A percentile compares a stretch with the other conserved stretches of the same genome.
These are phyloP conservation scores for Natator depressus DNA, from an alignment of 2,113 vertebrate species.

Conservation along the genomic window DNA sequence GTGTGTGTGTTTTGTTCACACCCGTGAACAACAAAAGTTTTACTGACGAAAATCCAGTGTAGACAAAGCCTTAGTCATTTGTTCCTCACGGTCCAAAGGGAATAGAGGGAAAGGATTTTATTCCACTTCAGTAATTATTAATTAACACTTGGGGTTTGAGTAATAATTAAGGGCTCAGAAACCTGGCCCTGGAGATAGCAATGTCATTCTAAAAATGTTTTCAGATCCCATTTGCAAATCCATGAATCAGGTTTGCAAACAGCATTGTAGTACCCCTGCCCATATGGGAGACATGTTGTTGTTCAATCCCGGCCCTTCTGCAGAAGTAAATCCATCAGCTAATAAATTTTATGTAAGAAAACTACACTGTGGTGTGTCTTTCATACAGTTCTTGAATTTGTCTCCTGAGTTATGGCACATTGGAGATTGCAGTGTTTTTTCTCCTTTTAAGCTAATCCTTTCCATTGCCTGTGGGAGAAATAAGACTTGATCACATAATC, in stretches of 20 bases:
- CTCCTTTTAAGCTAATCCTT: background rate
- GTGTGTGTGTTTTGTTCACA: too few species aligned
- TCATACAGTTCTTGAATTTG: background rate
- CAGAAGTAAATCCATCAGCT: background rate
- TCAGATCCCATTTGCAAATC: background rate
- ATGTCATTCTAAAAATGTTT: background rate
- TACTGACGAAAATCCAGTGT: too few species aligned
- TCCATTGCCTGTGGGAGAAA: background rate
- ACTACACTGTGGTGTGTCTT: background rate
- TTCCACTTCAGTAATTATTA: background rate
- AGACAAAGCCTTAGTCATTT: background rate
- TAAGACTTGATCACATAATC: background rate
- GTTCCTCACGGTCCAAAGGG: background rate
- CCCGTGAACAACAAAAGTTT: too few species aligned
- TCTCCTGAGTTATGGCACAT: background rate
- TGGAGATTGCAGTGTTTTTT: background rate
- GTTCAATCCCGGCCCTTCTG: background rate
- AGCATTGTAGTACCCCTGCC: background rate
- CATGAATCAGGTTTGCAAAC: background rate
- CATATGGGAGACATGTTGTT: background rate
- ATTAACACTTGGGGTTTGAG: background rate
- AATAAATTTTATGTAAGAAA: background rate
- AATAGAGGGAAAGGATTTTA: background rate
- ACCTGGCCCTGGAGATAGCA: background rate
- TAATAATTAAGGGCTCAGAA: background rate